Conservation (phyloP, 2,113 vertebrate species). For the Egretta garzetta region DNA sequence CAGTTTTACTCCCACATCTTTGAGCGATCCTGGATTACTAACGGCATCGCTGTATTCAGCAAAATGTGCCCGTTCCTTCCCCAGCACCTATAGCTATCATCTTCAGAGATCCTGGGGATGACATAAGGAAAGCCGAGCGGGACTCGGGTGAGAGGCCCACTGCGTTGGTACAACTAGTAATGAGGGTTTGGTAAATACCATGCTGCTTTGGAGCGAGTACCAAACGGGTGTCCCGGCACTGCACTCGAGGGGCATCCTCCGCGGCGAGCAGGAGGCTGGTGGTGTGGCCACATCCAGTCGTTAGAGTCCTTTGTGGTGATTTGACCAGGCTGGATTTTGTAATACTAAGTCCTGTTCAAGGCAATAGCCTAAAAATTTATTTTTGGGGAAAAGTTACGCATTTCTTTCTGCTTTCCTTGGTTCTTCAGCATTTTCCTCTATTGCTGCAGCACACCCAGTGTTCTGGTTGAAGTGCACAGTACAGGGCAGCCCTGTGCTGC, state of each 20-base stretch:
- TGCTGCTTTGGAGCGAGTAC: not conserved
- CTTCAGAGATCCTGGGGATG: not conserved
- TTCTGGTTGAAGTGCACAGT: not conserved
- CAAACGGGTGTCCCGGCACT: not conserved
- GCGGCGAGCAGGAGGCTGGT: too few relatives aligned
- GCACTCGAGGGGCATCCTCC: not conserved
- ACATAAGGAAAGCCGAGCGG: not conserved
- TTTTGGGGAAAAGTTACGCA: not conserved
- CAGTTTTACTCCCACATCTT: not conserved
- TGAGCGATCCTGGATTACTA: not conserved
- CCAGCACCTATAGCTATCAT: accelerated
- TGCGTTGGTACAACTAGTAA: not conserved
- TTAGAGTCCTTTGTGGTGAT: accelerated
- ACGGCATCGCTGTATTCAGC: accelerated
- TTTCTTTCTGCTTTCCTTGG: not conserved
- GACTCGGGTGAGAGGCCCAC: too few relatives aligned
- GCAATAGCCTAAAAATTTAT: not conserved
- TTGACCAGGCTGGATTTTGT: not conserved
- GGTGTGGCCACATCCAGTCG: not conserved
- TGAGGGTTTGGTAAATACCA: accelerated
- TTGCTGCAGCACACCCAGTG: too few relatives aligned
- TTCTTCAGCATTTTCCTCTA: not conserved
- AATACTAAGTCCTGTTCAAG: not conserved
- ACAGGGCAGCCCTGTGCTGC: accelerated
- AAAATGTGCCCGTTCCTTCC: accelerated